A percentile compares a stretch with the other conserved stretches of the same genome.
Evolutionary conservation across 2,888 invertebrate species (phyloP).

Genomic region (Lordiphosa fenestrarum): DNA sequence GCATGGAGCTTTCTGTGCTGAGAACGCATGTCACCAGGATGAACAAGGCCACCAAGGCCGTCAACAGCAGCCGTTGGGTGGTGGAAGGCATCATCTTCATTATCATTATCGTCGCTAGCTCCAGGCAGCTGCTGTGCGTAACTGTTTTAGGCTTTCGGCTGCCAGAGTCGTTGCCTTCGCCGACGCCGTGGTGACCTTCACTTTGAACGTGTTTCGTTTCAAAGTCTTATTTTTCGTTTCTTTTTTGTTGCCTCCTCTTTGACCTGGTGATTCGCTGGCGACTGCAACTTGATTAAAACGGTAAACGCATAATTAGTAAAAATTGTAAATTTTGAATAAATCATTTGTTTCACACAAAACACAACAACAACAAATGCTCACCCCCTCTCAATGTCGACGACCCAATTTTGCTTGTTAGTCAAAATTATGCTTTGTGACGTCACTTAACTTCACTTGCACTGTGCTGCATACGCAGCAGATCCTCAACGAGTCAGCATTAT

Average conservation of each 20-base stretch:
- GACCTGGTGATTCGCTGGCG: conserved; percentile 36
- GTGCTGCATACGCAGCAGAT: conserved; percentile 24
- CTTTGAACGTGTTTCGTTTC: conserved; percentile 69
- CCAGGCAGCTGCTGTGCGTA: conserved; percentile 9
- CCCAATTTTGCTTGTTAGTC: conserved; percentile 20
- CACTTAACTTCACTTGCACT: conserved; percentile 34
- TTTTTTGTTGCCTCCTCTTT: conserved; percentile 39
- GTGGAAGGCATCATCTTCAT: conserved; percentile 20
- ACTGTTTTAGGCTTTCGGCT: conserved; percentile 41
- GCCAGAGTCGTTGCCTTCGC: conserved; percentile 54
- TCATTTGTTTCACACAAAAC: conserved; percentile 12
- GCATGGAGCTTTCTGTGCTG: conserved; percentile 72
- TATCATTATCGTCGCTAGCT: conserved; percentile 21
- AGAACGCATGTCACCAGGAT: conserved; percentile 45
- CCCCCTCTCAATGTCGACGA: conserved; percentile 22
- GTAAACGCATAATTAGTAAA: conserved; percentile 18
- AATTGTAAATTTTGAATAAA: conserved; percentile 10
- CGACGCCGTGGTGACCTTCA: conserved; percentile 70
- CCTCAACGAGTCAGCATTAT: conserved; percentile 34
- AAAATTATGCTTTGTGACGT: conserved; percentile 16
- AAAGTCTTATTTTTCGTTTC: conserved; percentile 3
- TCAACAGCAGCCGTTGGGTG: conserved; percentile 33
- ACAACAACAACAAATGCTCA: conserved; percentile 6
- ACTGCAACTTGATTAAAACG: conserved; percentile 41
- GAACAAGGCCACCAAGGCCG: conserved; percentile 40